Conservation (phyloP, 2,888 invertebrate species). For the Dolichomitus sp. region DNA sequence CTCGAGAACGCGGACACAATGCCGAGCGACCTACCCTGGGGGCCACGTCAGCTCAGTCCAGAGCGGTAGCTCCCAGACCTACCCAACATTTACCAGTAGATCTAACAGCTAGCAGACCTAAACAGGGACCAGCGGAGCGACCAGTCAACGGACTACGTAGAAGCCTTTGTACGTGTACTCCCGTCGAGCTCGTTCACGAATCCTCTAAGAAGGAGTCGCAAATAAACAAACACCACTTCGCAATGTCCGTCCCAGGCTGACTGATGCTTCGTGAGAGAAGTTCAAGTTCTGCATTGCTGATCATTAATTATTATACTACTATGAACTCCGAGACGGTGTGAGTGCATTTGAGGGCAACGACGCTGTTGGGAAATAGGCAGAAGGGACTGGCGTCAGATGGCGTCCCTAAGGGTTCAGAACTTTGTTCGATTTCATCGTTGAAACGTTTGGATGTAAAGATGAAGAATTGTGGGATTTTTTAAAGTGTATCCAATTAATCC, state of each 20-base stretch:
- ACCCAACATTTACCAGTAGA: constrained; percentile 54
- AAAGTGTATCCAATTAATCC: too few relatives aligned
- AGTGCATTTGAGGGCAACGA: constrained; percentile 3
- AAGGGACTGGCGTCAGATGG: neutral
- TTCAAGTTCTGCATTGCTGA: constrained; percentile 30
- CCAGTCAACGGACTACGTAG: constrained; percentile 26
- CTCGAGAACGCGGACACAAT: constrained; percentile 79
- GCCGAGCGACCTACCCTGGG: constrained; percentile 75
- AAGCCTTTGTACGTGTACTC: constrained; percentile 60
- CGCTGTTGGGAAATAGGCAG: neutral
- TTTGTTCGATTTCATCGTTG: constrained; percentile 11
- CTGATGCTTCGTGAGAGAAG: constrained; percentile 38
- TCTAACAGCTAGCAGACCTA: constrained; percentile 42
- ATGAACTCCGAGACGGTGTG: neutral
- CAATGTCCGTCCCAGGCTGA: constrained; percentile 55
- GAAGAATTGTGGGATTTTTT: too few relatives aligned
- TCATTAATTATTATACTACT: constrained; percentile 51
- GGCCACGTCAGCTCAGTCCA: constrained; percentile 77
- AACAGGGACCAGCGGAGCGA: constrained; percentile 21
- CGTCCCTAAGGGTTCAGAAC: constrained; percentile 8
- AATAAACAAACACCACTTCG: constrained; percentile 73
- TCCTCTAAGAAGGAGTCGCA: constrained; percentile 76
- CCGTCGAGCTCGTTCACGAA: constrained; percentile 52
- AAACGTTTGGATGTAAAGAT: neutral
- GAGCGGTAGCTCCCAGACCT: constrained; percentile 20